Conservation (phyloP, 2,888 invertebrate species). For the Zaprionus bogoriensis region DNA sequence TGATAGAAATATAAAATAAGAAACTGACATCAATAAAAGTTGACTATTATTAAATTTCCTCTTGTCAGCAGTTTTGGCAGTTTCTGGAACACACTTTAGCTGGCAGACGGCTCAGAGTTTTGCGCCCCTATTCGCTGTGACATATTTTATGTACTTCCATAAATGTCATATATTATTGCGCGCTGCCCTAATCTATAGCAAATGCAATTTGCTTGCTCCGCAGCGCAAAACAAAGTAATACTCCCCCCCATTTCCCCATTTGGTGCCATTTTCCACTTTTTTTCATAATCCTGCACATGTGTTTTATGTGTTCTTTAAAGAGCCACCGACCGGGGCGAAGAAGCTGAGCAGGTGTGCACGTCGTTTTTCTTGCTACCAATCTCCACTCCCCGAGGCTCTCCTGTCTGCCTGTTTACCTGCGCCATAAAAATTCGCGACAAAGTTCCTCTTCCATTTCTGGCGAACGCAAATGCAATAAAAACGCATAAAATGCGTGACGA, state of each 20-base stretch:
- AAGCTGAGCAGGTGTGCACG: slow-evolving; percentile 19
- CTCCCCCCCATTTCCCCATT: slow-evolving; percentile 12
- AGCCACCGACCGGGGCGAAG: neutral
- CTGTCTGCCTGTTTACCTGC: neutral
- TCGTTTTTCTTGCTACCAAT: neutral
- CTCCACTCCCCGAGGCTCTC: too few species aligned
- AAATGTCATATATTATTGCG: slow-evolving; percentile 68
- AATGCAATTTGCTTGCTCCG: slow-evolving; percentile 66
- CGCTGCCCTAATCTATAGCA: slow-evolving; percentile 59
- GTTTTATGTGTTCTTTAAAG: slow-evolving; percentile 52
- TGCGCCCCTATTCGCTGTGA: slow-evolving; percentile 17
- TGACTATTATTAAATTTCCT: too few species aligned
- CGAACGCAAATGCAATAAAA: slow-evolving; percentile 60
- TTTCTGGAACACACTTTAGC: neutral
- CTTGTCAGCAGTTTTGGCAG: neutral
- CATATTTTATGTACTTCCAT: slow-evolving; percentile 58
- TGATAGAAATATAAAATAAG: too few species aligned
- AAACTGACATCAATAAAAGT: too few species aligned
- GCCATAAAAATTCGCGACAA: slow-evolving; percentile 60
- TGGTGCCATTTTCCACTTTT: neutral
- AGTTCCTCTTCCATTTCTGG: neutral
- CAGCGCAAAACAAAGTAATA: slow-evolving; percentile 46
- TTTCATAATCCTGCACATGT: slow-evolving; percentile 66
- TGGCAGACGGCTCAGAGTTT: neutral
- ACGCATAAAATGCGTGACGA: slow-evolving; percentile 62